Base-by-base conservation (phyloP, 2,113 vertebrate species). In the Serilophus lunatus region DNA sequence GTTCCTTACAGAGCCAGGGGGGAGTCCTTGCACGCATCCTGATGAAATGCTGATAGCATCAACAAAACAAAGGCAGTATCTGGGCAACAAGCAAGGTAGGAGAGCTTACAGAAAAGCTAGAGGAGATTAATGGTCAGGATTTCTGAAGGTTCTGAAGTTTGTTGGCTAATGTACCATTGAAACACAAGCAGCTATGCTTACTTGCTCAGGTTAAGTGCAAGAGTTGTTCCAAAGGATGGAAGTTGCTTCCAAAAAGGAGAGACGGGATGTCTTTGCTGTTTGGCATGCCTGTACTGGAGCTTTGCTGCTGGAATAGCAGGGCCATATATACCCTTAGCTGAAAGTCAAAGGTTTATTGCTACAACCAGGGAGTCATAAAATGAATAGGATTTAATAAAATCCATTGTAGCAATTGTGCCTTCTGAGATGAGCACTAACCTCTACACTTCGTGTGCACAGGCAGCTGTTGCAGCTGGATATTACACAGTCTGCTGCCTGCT, bases 101-200 rank as follows among this genome's bases (percentile, higher is more conserved):
- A 84, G 23, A 94, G 59, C 54, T 87, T 63, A 68, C n/a, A 66
- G 90, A 83, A 96, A 90, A 94, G 33, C 31, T 60, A 63, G 68
- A 3, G 5, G 82, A 81, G 79, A 86, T 93, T 61, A 83, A 86
- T 6, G 66, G 50, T 29, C 75, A 66, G 79, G 86, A 74, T 86
- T 93, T 93, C 64, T 92, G 86, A 88, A 92, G 63, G 76, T 86
- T 80, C n/a, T n/a, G n/a, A n/a, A n/a, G 31, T 70, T 86, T 77
- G 40, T 65, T 2, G 1, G 54, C 38, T 86, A 70, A 77, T 19
- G 68, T 35, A 70, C 45, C 68, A 28, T 3, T 86, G 70, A 90
- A 80, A 69, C 40, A n/a, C 2, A 3, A 70, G 57, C 75, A 90
- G 90, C 76, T 77, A 28, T 5, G 45, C 63, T 90, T 61, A 8